Percentiles rank a stretch among this genome's conserved stretches.
These are phyloP conservation scores for Cynopterus sphinx DNA, from an alignment of 2,797 vertebrate species.

Conservation along the genomic window DNA sequence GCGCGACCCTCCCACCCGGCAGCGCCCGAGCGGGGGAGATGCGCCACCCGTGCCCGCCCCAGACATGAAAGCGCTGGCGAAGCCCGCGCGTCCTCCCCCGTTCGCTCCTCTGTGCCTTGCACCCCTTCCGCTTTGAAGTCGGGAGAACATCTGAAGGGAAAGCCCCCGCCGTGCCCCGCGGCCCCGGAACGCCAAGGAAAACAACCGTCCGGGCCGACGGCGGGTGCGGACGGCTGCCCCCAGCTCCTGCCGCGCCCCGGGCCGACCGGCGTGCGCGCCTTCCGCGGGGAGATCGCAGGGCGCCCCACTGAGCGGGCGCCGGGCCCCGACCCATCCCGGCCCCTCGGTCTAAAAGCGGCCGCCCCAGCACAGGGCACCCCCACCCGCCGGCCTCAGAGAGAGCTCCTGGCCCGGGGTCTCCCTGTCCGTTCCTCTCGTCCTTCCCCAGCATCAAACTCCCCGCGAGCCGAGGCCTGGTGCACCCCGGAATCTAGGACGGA, in stretches of 20 bases:
- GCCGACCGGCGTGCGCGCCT: background rate
- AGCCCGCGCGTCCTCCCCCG: constrained; percentile 63
- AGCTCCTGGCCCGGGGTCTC: background rate
- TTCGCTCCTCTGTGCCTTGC: constrained; percentile 56
- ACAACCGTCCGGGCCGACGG: background rate
- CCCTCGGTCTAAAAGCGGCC: background rate
- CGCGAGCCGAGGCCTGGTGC: background rate
- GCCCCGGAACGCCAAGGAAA: constrained; percentile 71
- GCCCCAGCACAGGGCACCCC: fast-evolving
- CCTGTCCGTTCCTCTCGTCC: background rate
- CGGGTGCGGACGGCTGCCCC: fast-evolving
- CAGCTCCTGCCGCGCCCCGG: background rate
- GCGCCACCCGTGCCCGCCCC: background rate
- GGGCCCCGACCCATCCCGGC: background rate
- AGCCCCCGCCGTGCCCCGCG: constrained; percentile 53
- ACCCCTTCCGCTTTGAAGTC: constrained; percentile 77
- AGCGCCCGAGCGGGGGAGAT: constrained; percentile 32
- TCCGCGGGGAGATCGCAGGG: background rate
- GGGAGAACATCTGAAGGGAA: constrained; percentile 43
- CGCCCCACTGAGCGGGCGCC: background rate
- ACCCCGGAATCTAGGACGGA: background rate
- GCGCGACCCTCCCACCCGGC: constrained; percentile 59
- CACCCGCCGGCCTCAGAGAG: background rate
- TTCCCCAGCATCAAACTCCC: background rate
- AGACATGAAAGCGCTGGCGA: constrained; percentile 71